Conservation (phyloP, 2,113 vertebrate species). For the Candoia aspera region DNA sequence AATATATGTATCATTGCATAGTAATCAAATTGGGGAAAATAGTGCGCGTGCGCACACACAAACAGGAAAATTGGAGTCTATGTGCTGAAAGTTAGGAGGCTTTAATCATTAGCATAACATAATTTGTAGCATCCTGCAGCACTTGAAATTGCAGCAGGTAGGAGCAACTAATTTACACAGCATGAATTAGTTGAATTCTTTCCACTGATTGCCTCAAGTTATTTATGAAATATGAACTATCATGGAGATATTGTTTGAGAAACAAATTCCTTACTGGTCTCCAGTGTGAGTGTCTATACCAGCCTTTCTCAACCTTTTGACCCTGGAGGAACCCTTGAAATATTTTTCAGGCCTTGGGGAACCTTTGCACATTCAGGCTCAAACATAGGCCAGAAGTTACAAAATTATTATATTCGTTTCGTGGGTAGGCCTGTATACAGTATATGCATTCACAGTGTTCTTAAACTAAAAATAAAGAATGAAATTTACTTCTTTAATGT, state of each 20-base stretch:
- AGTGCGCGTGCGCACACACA: background rate
- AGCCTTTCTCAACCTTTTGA: too few species aligned
- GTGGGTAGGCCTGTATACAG: too few species aligned
- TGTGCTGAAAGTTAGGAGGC: background rate
- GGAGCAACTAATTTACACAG: background rate
- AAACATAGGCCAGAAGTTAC: too few species aligned
- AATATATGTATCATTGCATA: background rate
- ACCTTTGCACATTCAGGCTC: too few species aligned
- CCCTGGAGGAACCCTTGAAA: too few species aligned
- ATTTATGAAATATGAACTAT: background rate
- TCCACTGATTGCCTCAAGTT: background rate
- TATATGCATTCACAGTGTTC: too few species aligned
- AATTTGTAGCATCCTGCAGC: background rate
- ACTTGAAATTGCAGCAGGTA: constrained; percentile 1
- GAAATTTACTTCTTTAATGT: too few species aligned
- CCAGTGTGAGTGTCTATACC: background rate
- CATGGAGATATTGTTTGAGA: background rate
- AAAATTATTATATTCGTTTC: too few species aligned
- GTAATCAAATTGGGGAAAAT: background rate
- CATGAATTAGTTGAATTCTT: background rate
- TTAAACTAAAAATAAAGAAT: too few species aligned
- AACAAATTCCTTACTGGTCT: background rate
- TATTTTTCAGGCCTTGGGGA: too few species aligned
- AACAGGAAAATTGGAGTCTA: background rate
- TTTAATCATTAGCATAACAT: background rate